phyloP scores from a whole-genome alignment of 2,888 invertebrate genomes.

The Andricus curvator region DNA sequence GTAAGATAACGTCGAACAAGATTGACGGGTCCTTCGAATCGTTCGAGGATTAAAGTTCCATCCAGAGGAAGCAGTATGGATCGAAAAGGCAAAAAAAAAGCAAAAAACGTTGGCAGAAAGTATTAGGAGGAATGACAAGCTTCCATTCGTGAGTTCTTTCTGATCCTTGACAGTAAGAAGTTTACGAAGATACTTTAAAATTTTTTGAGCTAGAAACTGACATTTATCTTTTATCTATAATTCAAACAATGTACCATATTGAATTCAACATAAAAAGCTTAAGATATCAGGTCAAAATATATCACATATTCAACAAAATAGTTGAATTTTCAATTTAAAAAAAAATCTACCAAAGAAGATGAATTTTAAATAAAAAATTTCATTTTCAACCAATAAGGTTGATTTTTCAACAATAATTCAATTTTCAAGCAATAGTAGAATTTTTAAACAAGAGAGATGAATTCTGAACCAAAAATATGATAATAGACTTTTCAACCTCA shows the following conservation, averaged over 20 bases:
- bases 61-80: conserved; percentile 16
- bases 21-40: conserved; percentile 33
- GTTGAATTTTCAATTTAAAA: no score
- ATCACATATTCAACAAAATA: no score
- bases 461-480: no score
- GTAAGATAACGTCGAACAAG: conserved; percentile 33
- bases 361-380: no score
- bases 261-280: no score
- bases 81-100: conserved; percentile 13
- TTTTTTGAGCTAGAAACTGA: not conserved
- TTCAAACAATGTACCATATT: not conserved
- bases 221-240: conserved; percentile 4
- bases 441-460: no score
- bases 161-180: conserved; percentile 23
- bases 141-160: not conserved
- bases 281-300: no score
- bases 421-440: no score
- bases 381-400: no score
- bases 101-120: conserved; percentile 5
- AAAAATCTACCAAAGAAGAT: no score
- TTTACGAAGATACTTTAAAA: not conserved
- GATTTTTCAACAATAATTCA: no score
- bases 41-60: conserved; percentile 25
- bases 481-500: no score
- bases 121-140: conserved; percentile 25